Conservation (phyloP, 2,797 vertebrate genomes). For the Lagothrix lagotricha region DNA sequence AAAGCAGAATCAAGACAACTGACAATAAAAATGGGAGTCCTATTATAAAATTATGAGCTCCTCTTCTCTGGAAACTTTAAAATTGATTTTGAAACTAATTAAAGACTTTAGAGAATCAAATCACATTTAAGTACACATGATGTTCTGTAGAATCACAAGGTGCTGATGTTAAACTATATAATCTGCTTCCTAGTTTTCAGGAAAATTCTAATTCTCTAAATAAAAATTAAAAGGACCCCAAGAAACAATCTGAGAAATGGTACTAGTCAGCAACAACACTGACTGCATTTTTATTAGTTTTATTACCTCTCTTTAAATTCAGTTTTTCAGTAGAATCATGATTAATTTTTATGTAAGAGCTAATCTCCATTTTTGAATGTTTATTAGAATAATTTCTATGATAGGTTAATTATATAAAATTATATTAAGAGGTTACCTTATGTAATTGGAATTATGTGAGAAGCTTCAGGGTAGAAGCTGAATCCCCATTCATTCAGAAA, state of each 20-base stretch:
- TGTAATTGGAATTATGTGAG: not conserved
- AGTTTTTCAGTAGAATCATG: not conserved
- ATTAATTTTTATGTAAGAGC: not conserved
- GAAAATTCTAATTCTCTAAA: not conserved
- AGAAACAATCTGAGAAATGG: not conserved
- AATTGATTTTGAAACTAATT: not conserved
- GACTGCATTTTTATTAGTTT: not conserved
- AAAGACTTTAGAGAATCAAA: not conserved
- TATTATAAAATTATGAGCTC: not conserved
- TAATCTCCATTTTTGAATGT: not conserved
- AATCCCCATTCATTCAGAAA: not conserved
- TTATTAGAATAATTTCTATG: not conserved
- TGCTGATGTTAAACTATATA: not conserved
- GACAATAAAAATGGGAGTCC: not conserved
- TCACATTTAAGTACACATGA: not conserved
- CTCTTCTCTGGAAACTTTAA: not conserved
- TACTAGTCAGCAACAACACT: not conserved
- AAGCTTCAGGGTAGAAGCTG: not conserved
- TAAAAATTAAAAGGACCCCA: not conserved
- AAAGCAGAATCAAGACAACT: not conserved
- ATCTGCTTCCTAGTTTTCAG: not conserved
- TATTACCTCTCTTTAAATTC: not conserved
- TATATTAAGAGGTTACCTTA: not conserved
- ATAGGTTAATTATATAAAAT: not conserved
- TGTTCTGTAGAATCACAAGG: not conserved